These are phyloP conservation scores for Amiota communis DNA, from an alignment of 2,888 invertebrate genomes.

Conservation along the genomic window DNA sequence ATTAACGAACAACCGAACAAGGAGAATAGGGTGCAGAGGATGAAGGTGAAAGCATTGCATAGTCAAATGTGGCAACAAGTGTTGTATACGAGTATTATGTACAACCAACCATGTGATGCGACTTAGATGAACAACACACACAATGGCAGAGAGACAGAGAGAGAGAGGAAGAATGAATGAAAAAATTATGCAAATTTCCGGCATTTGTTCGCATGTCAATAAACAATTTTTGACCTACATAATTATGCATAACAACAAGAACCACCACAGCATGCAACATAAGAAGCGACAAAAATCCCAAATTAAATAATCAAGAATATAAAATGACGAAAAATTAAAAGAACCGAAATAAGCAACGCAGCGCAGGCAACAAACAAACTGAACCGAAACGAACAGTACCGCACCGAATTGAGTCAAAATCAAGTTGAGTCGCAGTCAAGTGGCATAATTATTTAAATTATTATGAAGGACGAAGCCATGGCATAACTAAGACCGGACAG, in stretches of 20 bases:
- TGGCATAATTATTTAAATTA: slow-evolving; percentile 67
- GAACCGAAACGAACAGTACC: no score
- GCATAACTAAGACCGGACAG: slow-evolving; percentile 7
- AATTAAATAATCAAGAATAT: slow-evolving; percentile 43
- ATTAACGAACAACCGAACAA: slow-evolving; percentile 3
- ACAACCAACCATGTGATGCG: not conserved
- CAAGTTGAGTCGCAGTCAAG: slow-evolving; percentile 49
- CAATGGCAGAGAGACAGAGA: not conserved
- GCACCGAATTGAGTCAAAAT: no score
- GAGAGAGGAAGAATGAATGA: slow-evolving; percentile 56
- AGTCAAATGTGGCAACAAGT: slow-evolving; percentile 15
- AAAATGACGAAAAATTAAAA: not conserved
- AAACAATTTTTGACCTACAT: slow-evolving; percentile 72
- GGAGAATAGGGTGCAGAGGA: not conserved
- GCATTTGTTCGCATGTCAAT: slow-evolving; percentile 67
- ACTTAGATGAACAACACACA: not conserved
- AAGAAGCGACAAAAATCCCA: slow-evolving; percentile 60
- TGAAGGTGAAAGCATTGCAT: no score
- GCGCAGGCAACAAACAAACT: slow-evolving; percentile 26
- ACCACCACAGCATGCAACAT: not conserved
- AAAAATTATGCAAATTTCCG: slow-evolving; percentile 57
- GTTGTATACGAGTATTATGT: not conserved
- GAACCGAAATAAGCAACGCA: slow-evolving; percentile 19
- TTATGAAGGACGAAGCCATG: slow-evolving; percentile 58
- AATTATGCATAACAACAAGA: slow-evolving; percentile 60